Base-by-base conservation (phyloP, 2,888 invertebrate species). In the Nomada ferruginata region DNA sequence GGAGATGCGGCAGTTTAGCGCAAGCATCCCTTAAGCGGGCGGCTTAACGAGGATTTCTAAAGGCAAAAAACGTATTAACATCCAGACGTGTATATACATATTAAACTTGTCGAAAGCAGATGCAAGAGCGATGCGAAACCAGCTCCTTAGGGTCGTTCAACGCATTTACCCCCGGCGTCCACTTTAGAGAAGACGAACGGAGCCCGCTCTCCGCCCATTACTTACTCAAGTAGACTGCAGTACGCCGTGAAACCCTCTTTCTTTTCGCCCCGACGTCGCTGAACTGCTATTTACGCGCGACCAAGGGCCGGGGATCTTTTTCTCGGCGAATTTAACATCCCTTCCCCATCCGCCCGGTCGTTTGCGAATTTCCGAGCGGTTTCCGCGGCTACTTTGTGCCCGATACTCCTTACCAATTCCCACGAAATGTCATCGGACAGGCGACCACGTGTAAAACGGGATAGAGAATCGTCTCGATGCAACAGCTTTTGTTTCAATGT, bases 181-280 rank as follows among this genome's bases (percentile, higher is more conserved):
- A 76, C 76, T 82, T 82, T 82, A 23, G 52, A 53, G 70, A 82
- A 79, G 76, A 82, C 79, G 83, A 80, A 83, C 79, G 69, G 66
- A 73, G 72, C 76, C 36, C 79, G 75, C 75, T 84, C 78, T 80
- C 64, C 83, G 79, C 61, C 84, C 82, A 84, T 84, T 84, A 82
- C 82, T 84, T 82, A 76, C 79, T 77, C 82, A 74, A 82, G 76
- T 68, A 82, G 79, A 79, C 82, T 76, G 69, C 78, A 60, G 76
- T 76, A 78, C 84, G 68, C 79, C 79, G 50, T 76, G 79, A 79
- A 84, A 82, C 82, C 75, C 72, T 76, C 72, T 79, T 77, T 72
- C 72, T 73, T 74, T 71, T 61, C 75, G 64, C 77, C 60, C 74
- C 64, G 74, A 64, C 79, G 53, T 82, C 79, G 70, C 55, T 76